phyloP scores from a whole-genome alignment of 2,113 vertebrate species.

The Phrynosoma platyrhinos region DNA sequence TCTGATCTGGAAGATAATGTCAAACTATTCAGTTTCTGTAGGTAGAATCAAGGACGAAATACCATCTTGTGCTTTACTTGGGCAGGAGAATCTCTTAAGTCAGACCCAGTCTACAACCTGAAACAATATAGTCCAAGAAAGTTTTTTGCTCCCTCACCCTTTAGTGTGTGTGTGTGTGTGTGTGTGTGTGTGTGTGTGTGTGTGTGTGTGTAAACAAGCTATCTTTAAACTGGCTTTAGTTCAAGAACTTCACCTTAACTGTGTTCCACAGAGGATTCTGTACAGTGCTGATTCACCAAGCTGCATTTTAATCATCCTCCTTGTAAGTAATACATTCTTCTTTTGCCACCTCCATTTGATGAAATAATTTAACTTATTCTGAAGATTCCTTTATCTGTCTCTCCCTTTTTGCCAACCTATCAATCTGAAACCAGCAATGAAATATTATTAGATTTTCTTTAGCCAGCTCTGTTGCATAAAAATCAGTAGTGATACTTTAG shows the following conservation, averaged over 20 bases:
- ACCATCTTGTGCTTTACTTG: too few relatives aligned
- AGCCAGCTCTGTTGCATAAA: slow-evolving; percentile 22
- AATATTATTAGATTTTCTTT: slow-evolving; percentile 48
- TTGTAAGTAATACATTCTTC: slow-evolving; percentile 44
- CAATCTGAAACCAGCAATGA: slow-evolving; percentile 11
- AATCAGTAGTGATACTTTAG: not conserved
- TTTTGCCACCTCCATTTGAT: slow-evolving; percentile 24
- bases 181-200: not conserved
- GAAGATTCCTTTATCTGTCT: not conserved
- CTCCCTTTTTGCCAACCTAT: slow-evolving; percentile 31
- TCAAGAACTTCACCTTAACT: slow-evolving; percentile 12
- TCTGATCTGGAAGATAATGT: too few relatives aligned
- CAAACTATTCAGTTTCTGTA: too few relatives aligned
- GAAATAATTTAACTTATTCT: slow-evolving; percentile 45
- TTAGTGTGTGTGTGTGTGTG: not conserved
- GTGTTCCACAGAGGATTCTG: not conserved
- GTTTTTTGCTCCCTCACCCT: not conserved
- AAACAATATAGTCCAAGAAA: not conserved
- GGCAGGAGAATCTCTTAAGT: too few relatives aligned
- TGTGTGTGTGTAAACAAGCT: not conserved
- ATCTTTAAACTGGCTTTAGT: not conserved
- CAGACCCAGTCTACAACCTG: not conserved
- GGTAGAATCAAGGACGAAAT: too few relatives aligned
- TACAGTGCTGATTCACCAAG: slow-evolving; percentile 22
- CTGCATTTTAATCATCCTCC: slow-evolving; percentile 29